Evolutionary conservation across 2,797 vertebrate species (phyloP).

Genomic region (Furcifer pardalis): DNA sequence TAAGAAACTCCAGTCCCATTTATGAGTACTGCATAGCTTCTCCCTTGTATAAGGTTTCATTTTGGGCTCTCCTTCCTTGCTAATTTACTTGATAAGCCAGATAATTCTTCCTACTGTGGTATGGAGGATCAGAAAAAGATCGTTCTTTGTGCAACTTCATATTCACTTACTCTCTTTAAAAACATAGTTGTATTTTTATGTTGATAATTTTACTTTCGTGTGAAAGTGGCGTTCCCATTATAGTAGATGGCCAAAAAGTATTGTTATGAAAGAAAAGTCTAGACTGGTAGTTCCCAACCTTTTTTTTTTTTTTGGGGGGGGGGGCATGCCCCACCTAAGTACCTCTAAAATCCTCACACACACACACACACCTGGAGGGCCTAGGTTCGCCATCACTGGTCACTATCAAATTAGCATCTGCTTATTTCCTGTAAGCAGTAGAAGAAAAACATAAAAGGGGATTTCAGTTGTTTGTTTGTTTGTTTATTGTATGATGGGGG

Average conservation of each 20-base stretch:
- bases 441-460: not conserved
- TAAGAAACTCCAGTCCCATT: constrained; percentile 71
- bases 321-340: too few species aligned
- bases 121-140: not conserved
- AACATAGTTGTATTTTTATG: not conserved
- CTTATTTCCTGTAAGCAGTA: too few species aligned
- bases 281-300: too few species aligned
- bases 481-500: too few species aligned
- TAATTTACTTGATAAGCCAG: not conserved
- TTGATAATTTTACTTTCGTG: not conserved
- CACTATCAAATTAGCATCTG: too few species aligned
- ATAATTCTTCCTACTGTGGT: not conserved
- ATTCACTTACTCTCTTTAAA: not conserved
- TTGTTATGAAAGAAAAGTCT: not conserved
- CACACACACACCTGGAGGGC: too few species aligned
- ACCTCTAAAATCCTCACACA: too few species aligned
- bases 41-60: not conserved
- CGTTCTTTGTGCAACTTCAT: not conserved
- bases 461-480: too few species aligned
- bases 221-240: not conserved
- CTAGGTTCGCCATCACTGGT: too few species aligned
- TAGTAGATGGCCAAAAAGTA: not conserved
- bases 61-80: not conserved
- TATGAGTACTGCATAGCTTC: not conserved
- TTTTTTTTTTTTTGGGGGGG: too few species aligned